Evolutionary conservation across 35 echinoderm and acorn worm genomes (phyloP), one percentile per base, ranked within the genome.

Genomic region (Stichopus chloronotus): DNA sequence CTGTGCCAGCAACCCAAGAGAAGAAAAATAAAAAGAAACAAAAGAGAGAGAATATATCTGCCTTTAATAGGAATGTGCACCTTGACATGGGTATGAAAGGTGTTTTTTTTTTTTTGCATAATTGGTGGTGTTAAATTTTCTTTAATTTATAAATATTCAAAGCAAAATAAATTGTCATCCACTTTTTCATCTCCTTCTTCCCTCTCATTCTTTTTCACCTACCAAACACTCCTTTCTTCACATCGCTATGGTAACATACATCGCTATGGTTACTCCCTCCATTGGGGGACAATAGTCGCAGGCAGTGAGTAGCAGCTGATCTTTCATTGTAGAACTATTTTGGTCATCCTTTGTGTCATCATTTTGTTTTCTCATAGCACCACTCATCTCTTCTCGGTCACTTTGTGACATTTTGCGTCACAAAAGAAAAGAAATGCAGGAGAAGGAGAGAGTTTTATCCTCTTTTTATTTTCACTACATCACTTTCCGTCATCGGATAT

Each of bases 281-380:
- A 71, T 89, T 53, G 87, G 87, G 87, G 87, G 59, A 89, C 87
- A 72, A 89, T 89, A 89, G 87, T 89, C 87, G 87, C 87, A 89
- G 87, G 87, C 87, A 89, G 87, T 89, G 87, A 89, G 87, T 89
- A 89, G 60, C 60, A 89, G 87, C 60, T 72, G 61, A 89, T 89
- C 87, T 89, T 72, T 89, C 87, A 85, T 89, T 72, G 87, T 63
- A 43, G 87, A 71, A 54, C 61, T 89, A 22, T 89, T 72, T 89
- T 89, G 87, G 87, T 89, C 87, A 89, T 72, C 59, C 65, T 89
- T 89, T 74, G 87, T 89, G 59, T 89, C 22, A 89, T 60, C 52
- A 14, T 71, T 20, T 71, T 89, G 87, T 52, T 25, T 63, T 89
- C 30, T 89, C 52, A 17, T 30, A 54, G 59, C 82, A 57, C 55